These are phyloP conservation scores for Zaprionus vittiger DNA, from an alignment of 1,140 invertebrate species.

Conservation along the genomic window DNA sequence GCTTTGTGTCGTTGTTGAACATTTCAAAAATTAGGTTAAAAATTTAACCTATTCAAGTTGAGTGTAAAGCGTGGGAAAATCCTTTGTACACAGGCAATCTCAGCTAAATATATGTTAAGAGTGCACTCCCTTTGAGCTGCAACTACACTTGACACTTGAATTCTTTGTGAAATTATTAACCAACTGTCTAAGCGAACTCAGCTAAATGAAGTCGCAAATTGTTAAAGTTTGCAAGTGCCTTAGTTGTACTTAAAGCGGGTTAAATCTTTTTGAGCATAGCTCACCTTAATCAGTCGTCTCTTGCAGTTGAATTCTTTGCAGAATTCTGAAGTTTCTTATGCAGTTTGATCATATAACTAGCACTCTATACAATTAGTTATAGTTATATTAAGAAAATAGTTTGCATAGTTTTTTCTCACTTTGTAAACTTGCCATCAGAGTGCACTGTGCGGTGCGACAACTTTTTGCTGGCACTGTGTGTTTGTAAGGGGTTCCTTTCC, in stretches of 20 bases:
- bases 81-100: background rate
- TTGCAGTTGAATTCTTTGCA: too few species aligned
- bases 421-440: background rate
- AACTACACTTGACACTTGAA: background rate
- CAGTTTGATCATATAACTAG: background rate
- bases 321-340: too few species aligned
- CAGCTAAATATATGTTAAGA: background rate
- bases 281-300: too few species aligned
- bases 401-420: background rate
- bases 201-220: background rate
- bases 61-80: background rate
- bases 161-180: background rate
- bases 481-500: background rate
- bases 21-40: too few species aligned
- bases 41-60: too few species aligned
- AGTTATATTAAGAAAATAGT: slow-evolving; percentile 3
- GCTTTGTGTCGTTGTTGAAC: background rate
- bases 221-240: background rate
- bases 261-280: background rate
- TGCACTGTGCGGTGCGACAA: slow-evolving; percentile 9
- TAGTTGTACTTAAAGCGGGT: background rate
- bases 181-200: background rate
- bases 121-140: background rate
- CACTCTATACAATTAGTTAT: slow-evolving; percentile 1
- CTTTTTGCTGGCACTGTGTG: slow-evolving; percentile 28